These are phyloP conservation scores for Vimba vimba DNA, from an alignment of 2,113 vertebrate genomes.

Conservation along the genomic window DNA sequence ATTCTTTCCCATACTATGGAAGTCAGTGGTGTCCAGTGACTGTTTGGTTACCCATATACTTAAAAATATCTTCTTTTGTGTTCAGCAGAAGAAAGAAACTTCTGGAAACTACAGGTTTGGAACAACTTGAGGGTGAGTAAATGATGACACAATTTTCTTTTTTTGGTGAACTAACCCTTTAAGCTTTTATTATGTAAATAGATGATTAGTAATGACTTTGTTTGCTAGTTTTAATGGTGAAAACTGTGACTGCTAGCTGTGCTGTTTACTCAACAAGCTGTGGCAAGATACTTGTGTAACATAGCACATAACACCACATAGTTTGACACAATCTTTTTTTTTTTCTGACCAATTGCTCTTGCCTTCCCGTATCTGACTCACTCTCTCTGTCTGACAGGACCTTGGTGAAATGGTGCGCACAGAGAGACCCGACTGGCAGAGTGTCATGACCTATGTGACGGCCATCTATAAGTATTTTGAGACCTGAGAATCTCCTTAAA, in stretches of 20 bases:
- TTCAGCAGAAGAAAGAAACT: no score
- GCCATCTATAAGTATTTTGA: conserved; percentile 91
- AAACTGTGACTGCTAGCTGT: neutral
- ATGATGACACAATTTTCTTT: no score
- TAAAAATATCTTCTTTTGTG: no score
- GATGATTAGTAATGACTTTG: neutral
- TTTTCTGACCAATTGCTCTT: neutral
- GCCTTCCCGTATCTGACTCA: neutral
- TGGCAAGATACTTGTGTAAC: neutral
- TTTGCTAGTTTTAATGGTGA: neutral
- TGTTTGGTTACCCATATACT: no score
- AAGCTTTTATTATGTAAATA: neutral
- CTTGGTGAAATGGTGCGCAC: conserved; percentile 87
- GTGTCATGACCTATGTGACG: conserved; percentile 87
- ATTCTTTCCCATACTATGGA: no score
- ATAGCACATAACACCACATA: neutral
- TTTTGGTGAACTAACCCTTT: no score
- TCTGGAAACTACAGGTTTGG: no score
- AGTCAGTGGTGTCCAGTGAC: no score
- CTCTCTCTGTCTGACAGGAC: conserved; percentile 72
- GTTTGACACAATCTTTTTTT: neutral
- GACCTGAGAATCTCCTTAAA: conserved; percentile 74
- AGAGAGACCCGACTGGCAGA: conserved; percentile 88
- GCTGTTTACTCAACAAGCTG: neutral
- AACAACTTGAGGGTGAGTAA: no score